phyloP scores from a whole-genome alignment of 2,113 vertebrate species.

The Notothenia coriiceps region DNA sequence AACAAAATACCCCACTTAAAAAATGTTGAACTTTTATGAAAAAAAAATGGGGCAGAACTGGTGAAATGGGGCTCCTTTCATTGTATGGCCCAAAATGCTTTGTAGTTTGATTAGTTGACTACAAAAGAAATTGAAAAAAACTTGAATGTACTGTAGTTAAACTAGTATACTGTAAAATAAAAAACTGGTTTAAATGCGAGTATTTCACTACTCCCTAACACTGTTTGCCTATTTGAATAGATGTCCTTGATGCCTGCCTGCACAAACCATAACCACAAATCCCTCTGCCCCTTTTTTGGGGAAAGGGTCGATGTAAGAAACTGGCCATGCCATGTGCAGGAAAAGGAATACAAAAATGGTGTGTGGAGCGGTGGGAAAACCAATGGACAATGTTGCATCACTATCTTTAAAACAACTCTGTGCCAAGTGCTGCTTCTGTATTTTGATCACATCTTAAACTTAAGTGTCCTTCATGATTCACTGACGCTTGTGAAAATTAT shows the following conservation, averaged over 20 bases:
- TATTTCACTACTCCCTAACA: no score
- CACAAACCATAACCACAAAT: not conserved
- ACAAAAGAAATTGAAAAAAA: not conserved
- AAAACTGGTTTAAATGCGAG: not conserved
- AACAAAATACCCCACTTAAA: no score
- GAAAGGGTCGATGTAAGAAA: conserved; percentile 10
- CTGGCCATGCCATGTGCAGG: not conserved
- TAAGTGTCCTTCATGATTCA: conserved; percentile 82
- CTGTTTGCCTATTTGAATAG: not conserved
- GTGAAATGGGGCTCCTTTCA: no score
- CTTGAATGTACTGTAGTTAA: not conserved
- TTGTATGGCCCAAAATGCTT: not conserved
- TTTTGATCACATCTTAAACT: conserved; percentile 79
- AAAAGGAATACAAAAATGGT: conserved; percentile 25
- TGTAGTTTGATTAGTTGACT: not conserved
- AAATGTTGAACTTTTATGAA: no score
- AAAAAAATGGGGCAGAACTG: no score
- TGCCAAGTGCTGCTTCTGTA: conserved; percentile 55
- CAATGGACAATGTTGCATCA: conserved; percentile 47
- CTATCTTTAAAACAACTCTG: conserved; percentile 56
- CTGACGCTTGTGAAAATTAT: conserved; percentile 74
- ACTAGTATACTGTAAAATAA: not conserved
- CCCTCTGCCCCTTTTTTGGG: not conserved
- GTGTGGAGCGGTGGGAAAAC: conserved; percentile 25
- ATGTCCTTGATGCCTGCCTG: conserved; percentile 3